A percentile compares a stretch with the other conserved stretches of the same genome.
Evolutionary conservation across 2,888 invertebrate species (phyloP).

Genomic region (Hipparchia semele): DNA sequence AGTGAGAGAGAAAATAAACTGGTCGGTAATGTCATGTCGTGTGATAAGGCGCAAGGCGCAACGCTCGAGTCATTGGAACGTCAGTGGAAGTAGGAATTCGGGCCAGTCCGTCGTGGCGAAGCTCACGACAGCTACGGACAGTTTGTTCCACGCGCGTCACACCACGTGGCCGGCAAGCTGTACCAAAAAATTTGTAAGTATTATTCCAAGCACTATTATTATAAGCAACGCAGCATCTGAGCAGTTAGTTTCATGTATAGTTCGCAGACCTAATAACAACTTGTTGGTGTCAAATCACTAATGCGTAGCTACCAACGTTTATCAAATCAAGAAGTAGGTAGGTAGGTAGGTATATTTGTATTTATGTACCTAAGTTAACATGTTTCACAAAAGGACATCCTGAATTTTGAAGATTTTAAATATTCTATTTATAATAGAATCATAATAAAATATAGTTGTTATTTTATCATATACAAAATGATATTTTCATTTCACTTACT

Average conservation of each 20-base stretch:
- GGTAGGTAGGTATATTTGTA: not conserved
- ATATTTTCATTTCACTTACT: too few species aligned
- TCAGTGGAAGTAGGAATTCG: slow-evolving; percentile 37
- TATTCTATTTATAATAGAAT: not conserved
- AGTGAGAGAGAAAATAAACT: slow-evolving; percentile 37
- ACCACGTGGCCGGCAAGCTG: slow-evolving; percentile 72
- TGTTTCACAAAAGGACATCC: not conserved
- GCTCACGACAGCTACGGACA: slow-evolving; percentile 68
- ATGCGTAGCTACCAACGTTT: slow-evolving; percentile 2
- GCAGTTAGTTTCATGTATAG: not conserved
- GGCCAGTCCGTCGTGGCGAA: slow-evolving; percentile 67
- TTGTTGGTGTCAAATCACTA: not conserved
- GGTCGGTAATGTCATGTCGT: slow-evolving; percentile 40
- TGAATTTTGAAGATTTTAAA: not conserved
- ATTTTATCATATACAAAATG: not conserved
- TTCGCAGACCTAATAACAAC: slow-evolving; percentile 3
- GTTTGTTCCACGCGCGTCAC: slow-evolving; percentile 46
- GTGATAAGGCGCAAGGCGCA: slow-evolving; percentile 45
- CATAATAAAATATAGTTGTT: not conserved
- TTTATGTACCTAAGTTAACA: not conserved
- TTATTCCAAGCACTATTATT: slow-evolving; percentile 6
- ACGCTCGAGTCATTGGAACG: slow-evolving; percentile 15
- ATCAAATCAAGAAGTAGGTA: not conserved
- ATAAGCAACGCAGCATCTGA: not conserved
- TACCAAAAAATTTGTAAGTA: slow-evolving; percentile 68